A percentile compares a stretch with the other conserved stretches of the same genome.
Conservation (phyloP, 64 coral and sea anemone genomes). For the Cladopsammia gracilis region DNA sequence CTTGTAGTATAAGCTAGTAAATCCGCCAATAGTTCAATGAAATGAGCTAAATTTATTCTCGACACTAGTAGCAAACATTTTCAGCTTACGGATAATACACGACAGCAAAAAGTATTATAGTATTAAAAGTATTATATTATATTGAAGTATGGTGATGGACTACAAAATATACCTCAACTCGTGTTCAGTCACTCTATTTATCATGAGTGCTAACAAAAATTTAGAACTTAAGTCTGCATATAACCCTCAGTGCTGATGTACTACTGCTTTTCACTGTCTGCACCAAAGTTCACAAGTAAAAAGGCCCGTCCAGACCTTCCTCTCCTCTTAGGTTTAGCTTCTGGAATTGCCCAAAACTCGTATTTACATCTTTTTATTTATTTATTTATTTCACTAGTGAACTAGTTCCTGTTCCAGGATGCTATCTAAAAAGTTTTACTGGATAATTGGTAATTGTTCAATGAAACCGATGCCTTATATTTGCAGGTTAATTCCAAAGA, state of each 20-base stretch:
- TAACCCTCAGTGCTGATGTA: too few species aligned
- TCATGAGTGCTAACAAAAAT: too few species aligned
- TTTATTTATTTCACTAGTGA: too few species aligned
- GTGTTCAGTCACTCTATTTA: too few species aligned
- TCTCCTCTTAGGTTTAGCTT: too few species aligned
- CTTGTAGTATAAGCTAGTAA: constrained; percentile 4
- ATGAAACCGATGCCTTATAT: constrained; percentile 6
- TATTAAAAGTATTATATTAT: background rate
- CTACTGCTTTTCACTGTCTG: too few species aligned
- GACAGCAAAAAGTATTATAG: constrained; percentile 17
- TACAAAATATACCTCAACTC: too few species aligned
- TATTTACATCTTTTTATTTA: too few species aligned
- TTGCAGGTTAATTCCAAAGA: constrained; percentile 4
- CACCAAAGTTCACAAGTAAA: background rate
- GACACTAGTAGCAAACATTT: background rate
- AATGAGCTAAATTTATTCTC: constrained; percentile 23
- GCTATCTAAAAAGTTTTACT: background rate
- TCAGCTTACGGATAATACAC: background rate
- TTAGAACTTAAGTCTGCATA: too few species aligned
- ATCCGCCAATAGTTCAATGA: background rate
- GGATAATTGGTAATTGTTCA: background rate
- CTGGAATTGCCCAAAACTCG: background rate
- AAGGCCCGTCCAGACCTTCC: background rate
- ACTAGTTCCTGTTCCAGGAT: too few species aligned
- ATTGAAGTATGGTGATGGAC: background rate